Conservation (phyloP, 1,140 invertebrate genomes). For the Nautilus pompilius region DNA sequence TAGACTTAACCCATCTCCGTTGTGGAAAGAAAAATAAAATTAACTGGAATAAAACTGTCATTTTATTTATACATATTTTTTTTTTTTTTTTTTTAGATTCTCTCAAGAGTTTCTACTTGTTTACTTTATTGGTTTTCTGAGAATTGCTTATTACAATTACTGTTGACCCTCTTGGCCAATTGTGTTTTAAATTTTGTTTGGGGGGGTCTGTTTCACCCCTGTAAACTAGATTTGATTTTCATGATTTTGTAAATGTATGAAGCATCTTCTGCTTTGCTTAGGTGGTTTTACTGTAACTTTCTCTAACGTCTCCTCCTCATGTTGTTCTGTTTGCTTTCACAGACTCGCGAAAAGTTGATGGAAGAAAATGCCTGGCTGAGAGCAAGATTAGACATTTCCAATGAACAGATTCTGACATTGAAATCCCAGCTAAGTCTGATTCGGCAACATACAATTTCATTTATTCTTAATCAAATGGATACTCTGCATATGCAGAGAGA, state of each 20-base stretch:
- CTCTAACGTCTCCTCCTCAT: neutral
- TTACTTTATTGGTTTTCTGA: constrained; percentile 13
- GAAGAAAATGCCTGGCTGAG: constrained; percentile 42
- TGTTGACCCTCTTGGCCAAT: neutral
- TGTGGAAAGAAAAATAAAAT: too few species aligned
- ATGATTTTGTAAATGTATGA: neutral
- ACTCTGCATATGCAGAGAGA: constrained; percentile 53
- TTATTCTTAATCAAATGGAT: constrained; percentile 56
- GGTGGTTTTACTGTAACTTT: constrained; percentile 7
- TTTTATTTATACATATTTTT: too few species aligned
- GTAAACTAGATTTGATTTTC: neutral
- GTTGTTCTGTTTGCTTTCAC: constrained; percentile 15
- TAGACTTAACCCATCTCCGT: too few species aligned
- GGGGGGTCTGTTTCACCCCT: neutral
- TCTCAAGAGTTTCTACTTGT: constrained; percentile 9
- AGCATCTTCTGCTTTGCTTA: neutral
- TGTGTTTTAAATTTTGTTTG: neutral
- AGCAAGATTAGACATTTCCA: constrained; percentile 32
- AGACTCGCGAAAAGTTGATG: constrained; percentile 49
- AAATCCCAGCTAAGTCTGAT: constrained; percentile 48
- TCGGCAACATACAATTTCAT: constrained; percentile 51
- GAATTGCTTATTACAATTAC: constrained; percentile 3
- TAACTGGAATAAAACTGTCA: too few species aligned
- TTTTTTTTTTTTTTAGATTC: constrained; percentile 2
- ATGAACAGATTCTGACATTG: constrained; percentile 44